Evolutionary conservation across 2,113 vertebrate species (phyloP), one percentile per base, ranked within the genome.

Genomic region (Amblyopsis rosae): DNA sequence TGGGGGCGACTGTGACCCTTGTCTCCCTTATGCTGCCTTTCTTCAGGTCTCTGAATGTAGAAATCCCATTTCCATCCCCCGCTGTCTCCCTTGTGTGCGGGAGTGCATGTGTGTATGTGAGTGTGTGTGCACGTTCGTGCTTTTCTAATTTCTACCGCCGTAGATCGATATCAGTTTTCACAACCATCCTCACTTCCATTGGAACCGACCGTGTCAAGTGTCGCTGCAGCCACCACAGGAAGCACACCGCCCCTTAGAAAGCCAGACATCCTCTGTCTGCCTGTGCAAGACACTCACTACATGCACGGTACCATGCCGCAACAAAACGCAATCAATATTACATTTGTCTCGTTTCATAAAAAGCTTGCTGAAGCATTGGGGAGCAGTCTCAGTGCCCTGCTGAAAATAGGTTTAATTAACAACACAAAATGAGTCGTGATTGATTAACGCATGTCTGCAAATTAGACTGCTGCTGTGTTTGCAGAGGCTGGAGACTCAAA

Each of bases 21-120:
- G 59, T 81, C 70, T 80, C 64, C 69, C 65, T 72, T 70, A 33
- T 70, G 77, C 77, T 65, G 65, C 67, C 71, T 84, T 78, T 70
- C 82, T 41, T 67, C 56, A 35, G 76, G 80, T 84, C 72, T 87
- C 88, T 88, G 77, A 69, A 89, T 87, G 82, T 85, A 90, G 87
- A 87, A 16, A 35, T 83, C 76, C 65, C 51, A 32, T 70, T 81
- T 69, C 63, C 57, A 77, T 76, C 65, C 58, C 66, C 90, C 91
- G 90, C 90, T 92, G 91, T 90, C 88, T 82, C 82, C 69, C 65
- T 59, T 12, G 26, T 26, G 26, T 26, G 26, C 26, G 26, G 26
- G 26, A 35, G 26, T 65, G 57, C 58, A 57, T 59, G 54, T 32
- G 55, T 26, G 33, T 59, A 33, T 59, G 67, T 65, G 50, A 32